Base-by-base conservation (phyloP, 1,140 invertebrate species). In the Pissodes strobi region DNA sequence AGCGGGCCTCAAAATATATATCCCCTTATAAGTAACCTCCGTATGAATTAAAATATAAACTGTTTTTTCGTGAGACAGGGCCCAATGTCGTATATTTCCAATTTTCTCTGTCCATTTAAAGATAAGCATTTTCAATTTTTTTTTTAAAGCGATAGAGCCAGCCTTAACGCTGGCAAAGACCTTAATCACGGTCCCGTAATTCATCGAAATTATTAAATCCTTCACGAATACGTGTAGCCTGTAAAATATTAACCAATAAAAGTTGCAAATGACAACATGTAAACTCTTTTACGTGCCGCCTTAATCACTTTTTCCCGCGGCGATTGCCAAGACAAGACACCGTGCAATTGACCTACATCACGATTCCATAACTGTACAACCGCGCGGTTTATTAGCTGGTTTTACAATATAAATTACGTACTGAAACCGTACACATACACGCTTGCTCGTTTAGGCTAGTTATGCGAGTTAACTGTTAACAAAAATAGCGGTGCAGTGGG, bases 351-450 rank as follows among this genome's bases (percentile, higher is more conserved):
- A 59, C 57, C 57, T 22, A 59, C 57, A 59, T 59, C 15, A 27
- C 23, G 57, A 38, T 19, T 22, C 57, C 43, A 59, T 48, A 59
- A 59, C 57, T 48, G 57, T 59, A 59, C 13, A 19, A 22, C 34
- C 43, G 45, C 12, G 19, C 23, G 37, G 27, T 48, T 49, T 59
- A 48, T 48, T 59, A 37, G 23, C 27, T 34, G 8, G 17, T 48
- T 48, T 48, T 46, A 59, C 57, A 48, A 59, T 49, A 59, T 59
- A 59, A 48, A 48, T 59, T 59, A 49, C 41, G 22, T 38, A 59
- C n/a, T 48, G 21, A 37, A 59, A 48, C 57, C 57, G 45, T 58
- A 45, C 27, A 46, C 21, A 58, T 21, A 41, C 27, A 34, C 27
- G 22, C 10, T 9, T 52, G 17, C 18, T 52, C 23, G 48, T 23